Evolutionary conservation across 2,797 vertebrate species (phyloP).

Genomic region (Amblyraja radiata): DNA sequence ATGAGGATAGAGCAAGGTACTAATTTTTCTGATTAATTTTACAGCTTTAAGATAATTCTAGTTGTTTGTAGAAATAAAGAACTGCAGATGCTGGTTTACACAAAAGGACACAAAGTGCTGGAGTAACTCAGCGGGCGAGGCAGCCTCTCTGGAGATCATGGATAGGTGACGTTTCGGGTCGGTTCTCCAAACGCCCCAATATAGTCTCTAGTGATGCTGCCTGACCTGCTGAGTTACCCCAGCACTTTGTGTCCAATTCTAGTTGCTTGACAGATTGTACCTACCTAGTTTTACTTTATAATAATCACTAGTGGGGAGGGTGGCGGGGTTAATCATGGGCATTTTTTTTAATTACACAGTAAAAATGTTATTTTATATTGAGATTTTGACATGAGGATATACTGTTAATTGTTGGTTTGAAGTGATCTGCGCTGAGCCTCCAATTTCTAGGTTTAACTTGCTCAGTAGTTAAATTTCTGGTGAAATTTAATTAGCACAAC

Average conservation of each 20-base stretch:
- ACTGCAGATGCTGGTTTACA: too few relatives aligned
- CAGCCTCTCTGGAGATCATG: too few relatives aligned
- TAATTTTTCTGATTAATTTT: not conserved
- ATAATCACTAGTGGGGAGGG: not conserved
- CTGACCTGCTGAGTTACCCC: too few relatives aligned
- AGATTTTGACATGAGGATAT: not conserved
- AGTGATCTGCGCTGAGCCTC: too few relatives aligned
- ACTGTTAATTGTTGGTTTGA: not conserved
- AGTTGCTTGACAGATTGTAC: not conserved
- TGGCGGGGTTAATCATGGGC: not conserved
- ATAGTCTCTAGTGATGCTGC: too few relatives aligned
- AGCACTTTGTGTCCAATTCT: not conserved
- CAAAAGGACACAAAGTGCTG: too few relatives aligned
- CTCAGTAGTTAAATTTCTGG: not conserved
- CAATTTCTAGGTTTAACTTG: not conserved
- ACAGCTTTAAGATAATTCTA: not conserved
- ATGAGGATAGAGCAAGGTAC: conserved; percentile 49
- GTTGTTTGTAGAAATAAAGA: not conserved
- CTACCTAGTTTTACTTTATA: not conserved
- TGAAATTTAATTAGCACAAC: not conserved
- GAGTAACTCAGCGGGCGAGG: too few relatives aligned
- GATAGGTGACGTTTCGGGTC: too few relatives aligned
- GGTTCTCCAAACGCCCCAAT: too few relatives aligned
- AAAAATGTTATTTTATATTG: not conserved
- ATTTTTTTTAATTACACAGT: not conserved